A percentile compares a stretch with the other conserved stretches of the same genome.
phyloP scores from a whole-genome alignment of 2,797 vertebrate genomes.

The Schizopygopsis malacanthus region DNA sequence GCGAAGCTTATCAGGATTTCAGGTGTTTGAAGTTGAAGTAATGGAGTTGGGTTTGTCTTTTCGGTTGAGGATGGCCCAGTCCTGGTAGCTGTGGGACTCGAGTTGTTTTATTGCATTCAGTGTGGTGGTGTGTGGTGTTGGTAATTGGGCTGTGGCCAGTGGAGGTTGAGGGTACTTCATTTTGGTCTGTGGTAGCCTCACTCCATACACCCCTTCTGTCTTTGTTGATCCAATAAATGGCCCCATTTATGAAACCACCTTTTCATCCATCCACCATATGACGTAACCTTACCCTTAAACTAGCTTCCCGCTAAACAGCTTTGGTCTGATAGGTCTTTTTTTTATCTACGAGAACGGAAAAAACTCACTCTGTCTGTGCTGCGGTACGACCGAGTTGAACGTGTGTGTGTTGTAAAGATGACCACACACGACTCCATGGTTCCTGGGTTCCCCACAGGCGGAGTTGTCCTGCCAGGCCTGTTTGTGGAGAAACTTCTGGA shows the following conservation, averaged over 20 bases:
- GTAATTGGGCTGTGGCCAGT: conserved; percentile 54
- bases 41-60: background rate
- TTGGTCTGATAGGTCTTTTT: conserved; percentile 50
- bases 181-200: conserved; percentile 60
- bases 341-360: conserved; percentile 39
- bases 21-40: background rate
- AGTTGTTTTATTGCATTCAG: conserved; percentile 60
- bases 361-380: conserved; percentile 31
- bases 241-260: conserved; percentile 55
- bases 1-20: conserved; percentile 15
- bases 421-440: conserved; percentile 45
- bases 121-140: conserved; percentile 56
- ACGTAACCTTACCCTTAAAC: conserved; percentile 51
- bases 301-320: conserved; percentile 42
- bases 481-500: conserved; percentile 40
- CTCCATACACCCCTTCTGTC: conserved; percentile 43
- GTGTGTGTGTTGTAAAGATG: conserved; percentile 37
- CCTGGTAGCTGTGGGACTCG: conserved; percentile 39
- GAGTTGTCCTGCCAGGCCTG: conserved; percentile 40
- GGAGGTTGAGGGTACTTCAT: conserved; percentile 58
- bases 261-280: conserved; percentile 53
- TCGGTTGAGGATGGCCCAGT: conserved; percentile 19
- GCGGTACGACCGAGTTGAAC: conserved; percentile 15
- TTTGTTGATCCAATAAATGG: conserved; percentile 53
- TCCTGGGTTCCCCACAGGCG: conserved; percentile 44